These are phyloP conservation scores for Taeniopygia guttata DNA, from an alignment of 2,797 vertebrate genomes.

Conservation along the genomic window DNA sequence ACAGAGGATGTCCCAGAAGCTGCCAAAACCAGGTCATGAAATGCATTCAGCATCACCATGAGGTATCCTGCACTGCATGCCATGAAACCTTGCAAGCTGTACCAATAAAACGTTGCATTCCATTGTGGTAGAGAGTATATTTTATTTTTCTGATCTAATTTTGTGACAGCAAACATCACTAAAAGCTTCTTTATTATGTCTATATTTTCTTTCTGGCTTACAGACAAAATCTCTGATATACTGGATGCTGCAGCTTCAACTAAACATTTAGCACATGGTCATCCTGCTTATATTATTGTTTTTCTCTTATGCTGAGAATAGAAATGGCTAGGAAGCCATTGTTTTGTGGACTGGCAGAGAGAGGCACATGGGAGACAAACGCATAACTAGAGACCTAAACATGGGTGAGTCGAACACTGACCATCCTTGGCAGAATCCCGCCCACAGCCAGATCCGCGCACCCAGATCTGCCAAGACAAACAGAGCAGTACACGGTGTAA, in stretches of 20 bases:
- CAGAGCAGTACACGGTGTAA: conserved; percentile 67
- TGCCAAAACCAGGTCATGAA: conserved; percentile 47
- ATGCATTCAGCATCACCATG: conserved; percentile 37
- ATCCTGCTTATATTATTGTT: not conserved
- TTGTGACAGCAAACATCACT: conserved; percentile 30
- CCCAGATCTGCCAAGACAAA: conserved; percentile 71
- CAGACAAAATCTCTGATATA: not conserved
- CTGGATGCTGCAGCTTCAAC: not conserved
- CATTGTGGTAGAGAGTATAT: not conserved
- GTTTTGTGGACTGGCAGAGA: conserved; percentile 60
- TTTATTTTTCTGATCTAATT: not conserved
- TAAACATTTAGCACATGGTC: not conserved
- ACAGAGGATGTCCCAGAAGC: conserved; percentile 13
- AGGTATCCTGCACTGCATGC: conserved; percentile 53
- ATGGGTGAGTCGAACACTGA: conserved; percentile 64
- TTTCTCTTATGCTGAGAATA: not conserved
- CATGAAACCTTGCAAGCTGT: conserved; percentile 16
- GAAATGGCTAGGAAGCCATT: conserved; percentile 43
- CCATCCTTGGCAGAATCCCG: conserved; percentile 66
- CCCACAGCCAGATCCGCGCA: conserved; percentile 65
- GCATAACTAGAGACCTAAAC: conserved; percentile 65
- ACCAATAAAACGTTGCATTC: not conserved
- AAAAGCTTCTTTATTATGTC: not conserved
- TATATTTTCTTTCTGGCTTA: conserved; percentile 11
- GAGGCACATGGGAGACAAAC: conserved; percentile 64